Conservation (phyloP, 2,797 vertebrate genomes). For the Clarias platycephalus region DNA sequence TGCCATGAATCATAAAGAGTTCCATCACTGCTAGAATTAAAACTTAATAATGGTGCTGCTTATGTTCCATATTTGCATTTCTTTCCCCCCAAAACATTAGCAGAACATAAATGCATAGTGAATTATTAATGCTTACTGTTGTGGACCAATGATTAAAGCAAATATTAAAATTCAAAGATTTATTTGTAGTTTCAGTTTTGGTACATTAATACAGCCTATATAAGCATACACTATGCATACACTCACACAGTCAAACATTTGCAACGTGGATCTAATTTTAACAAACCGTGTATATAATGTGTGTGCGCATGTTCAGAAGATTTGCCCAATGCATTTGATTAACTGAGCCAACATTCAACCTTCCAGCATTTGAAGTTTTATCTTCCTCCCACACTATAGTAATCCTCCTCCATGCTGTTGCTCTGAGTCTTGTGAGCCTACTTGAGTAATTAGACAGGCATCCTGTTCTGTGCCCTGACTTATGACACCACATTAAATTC, state of each 20-base stretch:
- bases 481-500: slow-evolving; percentile 29
- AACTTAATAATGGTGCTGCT: not conserved
- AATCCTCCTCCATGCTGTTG: slow-evolving; percentile 23
- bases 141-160: slow-evolving; percentile 15
- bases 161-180: slow-evolving; percentile 27
- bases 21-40: not conserved
- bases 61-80: not conserved
- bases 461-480: slow-evolving; percentile 38
- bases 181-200: slow-evolving; percentile 28
- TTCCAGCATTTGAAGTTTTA: slow-evolving; percentile 34
- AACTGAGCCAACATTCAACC: slow-evolving; percentile 3
- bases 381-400: slow-evolving; percentile 34
- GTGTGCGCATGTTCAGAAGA: not conserved
- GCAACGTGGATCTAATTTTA: slow-evolving; percentile 17
- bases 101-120: not conserved
- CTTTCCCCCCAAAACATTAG: not conserved
- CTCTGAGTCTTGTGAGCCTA: slow-evolving; percentile 45
- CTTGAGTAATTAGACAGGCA: slow-evolving; percentile 54
- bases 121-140: not conserved
- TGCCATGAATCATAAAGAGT: not conserved
- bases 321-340: not conserved
- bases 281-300: slow-evolving; percentile 1
- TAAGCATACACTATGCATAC: not conserved
- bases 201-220: slow-evolving; percentile 33
- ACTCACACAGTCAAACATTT: not conserved